A percentile compares a stretch with the other conserved stretches of the same genome.
Conservation (phyloP, 2,113 vertebrate species). For the Rhadina sibilatrix region DNA sequence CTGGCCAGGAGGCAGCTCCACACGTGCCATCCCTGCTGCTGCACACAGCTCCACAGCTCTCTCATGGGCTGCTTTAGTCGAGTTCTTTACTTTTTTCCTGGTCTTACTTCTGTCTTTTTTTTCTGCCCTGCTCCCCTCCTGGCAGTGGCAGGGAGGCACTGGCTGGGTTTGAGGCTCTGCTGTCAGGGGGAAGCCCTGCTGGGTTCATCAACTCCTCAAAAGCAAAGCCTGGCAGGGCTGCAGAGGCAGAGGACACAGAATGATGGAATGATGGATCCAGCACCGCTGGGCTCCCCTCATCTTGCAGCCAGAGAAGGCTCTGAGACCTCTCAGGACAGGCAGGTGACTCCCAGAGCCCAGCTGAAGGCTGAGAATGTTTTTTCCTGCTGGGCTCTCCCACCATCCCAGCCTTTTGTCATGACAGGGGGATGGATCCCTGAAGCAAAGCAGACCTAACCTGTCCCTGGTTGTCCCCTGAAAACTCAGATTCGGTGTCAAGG, state of each 20-base stretch:
- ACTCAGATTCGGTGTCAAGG: background rate
- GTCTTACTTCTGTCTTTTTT: background rate
- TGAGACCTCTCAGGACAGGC: background rate
- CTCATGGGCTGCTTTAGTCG: background rate
- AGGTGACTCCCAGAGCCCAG: background rate
- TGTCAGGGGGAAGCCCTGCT: background rate
- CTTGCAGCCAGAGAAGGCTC: background rate
- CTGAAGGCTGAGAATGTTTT: background rate
- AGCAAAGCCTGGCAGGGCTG: background rate
- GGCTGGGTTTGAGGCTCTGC: background rate
- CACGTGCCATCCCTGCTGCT: background rate
- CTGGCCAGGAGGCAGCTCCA: background rate
- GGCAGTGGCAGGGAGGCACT: background rate
- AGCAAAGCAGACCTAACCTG: background rate
- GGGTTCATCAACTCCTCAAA: accelerated
- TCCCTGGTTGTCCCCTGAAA: background rate
- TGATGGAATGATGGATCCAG: background rate
- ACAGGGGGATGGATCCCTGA: background rate
- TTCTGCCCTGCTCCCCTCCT: background rate
- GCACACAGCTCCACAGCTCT: background rate
- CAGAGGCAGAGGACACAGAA: accelerated
- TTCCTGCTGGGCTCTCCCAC: background rate
- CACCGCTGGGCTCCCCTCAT: background rate
- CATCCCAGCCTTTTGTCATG: accelerated
- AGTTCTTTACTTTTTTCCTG: no score